phyloP scores from a whole-genome alignment of 2,888 invertebrate species.

The Microctonus hyperodae region DNA sequence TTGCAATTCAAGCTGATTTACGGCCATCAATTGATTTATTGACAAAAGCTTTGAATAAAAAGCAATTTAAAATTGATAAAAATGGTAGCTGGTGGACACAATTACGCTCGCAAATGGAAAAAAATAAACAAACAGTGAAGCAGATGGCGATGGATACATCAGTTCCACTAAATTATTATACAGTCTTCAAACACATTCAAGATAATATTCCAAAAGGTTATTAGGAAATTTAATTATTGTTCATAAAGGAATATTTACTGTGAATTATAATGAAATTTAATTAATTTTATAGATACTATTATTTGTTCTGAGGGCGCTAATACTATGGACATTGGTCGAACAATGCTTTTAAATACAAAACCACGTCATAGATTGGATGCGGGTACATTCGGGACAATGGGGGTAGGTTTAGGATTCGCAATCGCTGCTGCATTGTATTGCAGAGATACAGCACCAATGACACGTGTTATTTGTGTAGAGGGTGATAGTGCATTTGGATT shows the following conservation, averaged over 20 bases:
- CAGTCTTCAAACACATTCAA: constrained; percentile 86
- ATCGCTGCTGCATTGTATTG: constrained; percentile 92
- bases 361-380: constrained; percentile 93
- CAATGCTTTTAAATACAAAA: constrained; percentile 82
- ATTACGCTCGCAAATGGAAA: constrained; percentile 74
- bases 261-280: background rate
- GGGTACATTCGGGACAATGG: constrained; percentile 97
- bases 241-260: background rate
- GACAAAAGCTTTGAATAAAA: constrained; percentile 66
- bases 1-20: constrained; percentile 87
- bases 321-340: constrained; percentile 97
- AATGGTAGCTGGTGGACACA: constrained; percentile 79
- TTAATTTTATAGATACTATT: constrained; percentile 70
- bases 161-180: constrained; percentile 91
- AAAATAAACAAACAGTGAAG: constrained; percentile 75
- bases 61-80: constrained; percentile 66
- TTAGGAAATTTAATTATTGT: background rate
- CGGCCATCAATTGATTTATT: constrained; percentile 76
- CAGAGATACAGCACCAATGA: constrained; percentile 79
- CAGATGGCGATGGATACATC: constrained; percentile 74
- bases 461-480: constrained; percentile 91
- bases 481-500: constrained; percentile 99
- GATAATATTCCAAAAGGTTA: constrained; percentile 72
- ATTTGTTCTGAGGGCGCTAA: constrained; percentile 98
- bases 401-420: constrained; percentile 91